Evolutionary conservation across 2,113 vertebrate species (phyloP).

Genomic region (Speoplatyrhinus poulsoni): DNA sequence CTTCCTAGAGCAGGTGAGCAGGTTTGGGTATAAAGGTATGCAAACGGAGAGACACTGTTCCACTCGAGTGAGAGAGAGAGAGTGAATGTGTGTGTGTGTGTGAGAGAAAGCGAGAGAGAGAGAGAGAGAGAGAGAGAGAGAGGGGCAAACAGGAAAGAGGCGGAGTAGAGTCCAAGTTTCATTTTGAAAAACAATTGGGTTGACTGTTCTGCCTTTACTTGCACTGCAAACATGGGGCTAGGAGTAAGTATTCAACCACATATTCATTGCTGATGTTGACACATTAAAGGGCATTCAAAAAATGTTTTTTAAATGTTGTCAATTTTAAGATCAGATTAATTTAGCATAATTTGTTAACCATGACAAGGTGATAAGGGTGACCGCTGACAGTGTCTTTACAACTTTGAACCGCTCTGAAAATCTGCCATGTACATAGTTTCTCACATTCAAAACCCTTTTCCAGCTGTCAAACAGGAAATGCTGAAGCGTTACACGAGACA

Average conservation of each 20-base stretch:
- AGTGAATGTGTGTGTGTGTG: too few relatives aligned
- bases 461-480: not conserved
- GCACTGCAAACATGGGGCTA: constrained; percentile 73
- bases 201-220: constrained; percentile 51
- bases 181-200: constrained; percentile 68
- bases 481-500: not conserved
- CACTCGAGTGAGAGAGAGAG: constrained; percentile 19
- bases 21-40: too few relatives aligned
- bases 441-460: not conserved
- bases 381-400: not conserved
- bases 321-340: constrained; percentile 6
- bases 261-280: constrained; percentile 40
- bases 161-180: constrained; percentile 57
- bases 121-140: constrained; percentile 47
- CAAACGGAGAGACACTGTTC: too few relatives aligned
- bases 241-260: constrained; percentile 71
- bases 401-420: constrained; percentile 30
- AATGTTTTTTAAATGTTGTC: not conserved
- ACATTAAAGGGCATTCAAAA: constrained; percentile 5
- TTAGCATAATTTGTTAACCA: constrained; percentile 18
- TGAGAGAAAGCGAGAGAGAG: constrained; percentile 27
- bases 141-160: constrained; percentile 53
- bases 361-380: constrained; percentile 9
- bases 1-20: too few relatives aligned
- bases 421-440: not conserved